Conservation (phyloP, 2,797 vertebrate species). For the Ptychobarbus kaznakovi region DNA sequence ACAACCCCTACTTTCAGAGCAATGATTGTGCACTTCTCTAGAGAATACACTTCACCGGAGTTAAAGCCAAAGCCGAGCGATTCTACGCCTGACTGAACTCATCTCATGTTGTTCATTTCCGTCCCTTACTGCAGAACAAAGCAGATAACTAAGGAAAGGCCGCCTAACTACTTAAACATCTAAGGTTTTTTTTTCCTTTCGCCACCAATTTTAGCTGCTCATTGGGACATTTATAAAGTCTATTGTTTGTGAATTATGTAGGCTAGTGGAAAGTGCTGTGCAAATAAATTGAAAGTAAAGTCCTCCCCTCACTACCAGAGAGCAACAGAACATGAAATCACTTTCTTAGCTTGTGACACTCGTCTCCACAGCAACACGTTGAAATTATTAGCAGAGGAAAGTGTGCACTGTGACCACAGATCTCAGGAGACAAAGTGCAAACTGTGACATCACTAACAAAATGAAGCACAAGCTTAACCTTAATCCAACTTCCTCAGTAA, state of each 20-base stretch:
- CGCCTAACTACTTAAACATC: not conserved
- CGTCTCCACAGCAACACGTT: not conserved
- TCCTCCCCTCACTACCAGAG: not conserved
- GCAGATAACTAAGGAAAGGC: not conserved
- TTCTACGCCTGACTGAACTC: not conserved
- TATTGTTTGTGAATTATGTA: not conserved
- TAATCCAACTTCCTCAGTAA: not conserved
- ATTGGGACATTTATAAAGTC: not conserved
- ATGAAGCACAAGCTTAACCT: not conserved
- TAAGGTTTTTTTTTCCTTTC: not conserved
- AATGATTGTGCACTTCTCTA: conserved; percentile 34
- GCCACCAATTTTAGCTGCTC: too few relatives aligned
- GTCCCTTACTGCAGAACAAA: not conserved
- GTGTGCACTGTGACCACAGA: not conserved
- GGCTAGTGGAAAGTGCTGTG: not conserved
- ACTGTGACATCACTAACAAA: not conserved
- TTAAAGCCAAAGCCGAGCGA: conserved; percentile 22
- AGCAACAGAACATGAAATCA: not conserved
- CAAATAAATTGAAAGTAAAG: not conserved
- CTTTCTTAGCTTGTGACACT: not conserved
- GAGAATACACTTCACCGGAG: conserved; percentile 4
- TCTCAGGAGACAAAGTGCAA: not conserved
- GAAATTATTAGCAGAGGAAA: not conserved
- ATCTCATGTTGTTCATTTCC: conserved; percentile 4
- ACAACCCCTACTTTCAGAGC: conserved; percentile 27